phyloP scores from a whole-genome alignment of 2,797 vertebrate genomes.

The Ctenosaura bakeri region DNA sequence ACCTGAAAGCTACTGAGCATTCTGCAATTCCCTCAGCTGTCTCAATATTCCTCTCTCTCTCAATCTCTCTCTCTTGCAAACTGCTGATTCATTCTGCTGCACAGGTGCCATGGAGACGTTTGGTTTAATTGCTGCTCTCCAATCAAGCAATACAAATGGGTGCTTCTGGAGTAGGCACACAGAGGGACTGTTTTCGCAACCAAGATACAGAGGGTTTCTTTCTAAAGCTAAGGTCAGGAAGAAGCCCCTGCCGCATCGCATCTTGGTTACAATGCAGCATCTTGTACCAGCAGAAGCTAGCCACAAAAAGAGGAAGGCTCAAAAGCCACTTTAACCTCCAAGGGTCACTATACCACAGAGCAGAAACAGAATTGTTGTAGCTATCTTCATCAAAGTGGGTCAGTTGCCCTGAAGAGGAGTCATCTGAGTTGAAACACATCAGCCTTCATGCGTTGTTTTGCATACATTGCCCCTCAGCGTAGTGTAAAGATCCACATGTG shows the following conservation, averaged over 20 bases:
- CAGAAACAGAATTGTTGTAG: background rate
- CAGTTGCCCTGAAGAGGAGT: background rate
- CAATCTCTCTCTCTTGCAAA: background rate
- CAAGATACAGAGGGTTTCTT: background rate
- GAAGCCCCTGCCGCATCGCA: background rate
- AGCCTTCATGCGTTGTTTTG: background rate
- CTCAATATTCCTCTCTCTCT: background rate
- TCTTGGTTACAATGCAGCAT: background rate
- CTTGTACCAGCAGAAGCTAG: background rate
- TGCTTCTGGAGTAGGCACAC: background rate
- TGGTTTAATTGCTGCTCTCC: background rate
- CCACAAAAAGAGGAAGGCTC: background rate
- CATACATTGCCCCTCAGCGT: background rate
- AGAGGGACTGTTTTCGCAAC: background rate
- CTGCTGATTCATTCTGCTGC: constrained; percentile 65
- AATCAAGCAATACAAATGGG: background rate
- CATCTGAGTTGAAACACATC: background rate
- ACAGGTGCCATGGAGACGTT: constrained; percentile 15
- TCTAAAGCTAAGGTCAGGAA: background rate
- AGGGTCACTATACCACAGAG: background rate
- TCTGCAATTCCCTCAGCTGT: constrained; percentile 36
- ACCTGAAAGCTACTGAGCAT: constrained; percentile 18
- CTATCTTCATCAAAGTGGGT: constrained; percentile 1
- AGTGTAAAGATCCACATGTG: no score
- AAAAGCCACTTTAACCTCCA: background rate